Evolutionary conservation across 1,140 invertebrate species (phyloP).

Genomic region (Drosophila pallidifrons): DNA sequence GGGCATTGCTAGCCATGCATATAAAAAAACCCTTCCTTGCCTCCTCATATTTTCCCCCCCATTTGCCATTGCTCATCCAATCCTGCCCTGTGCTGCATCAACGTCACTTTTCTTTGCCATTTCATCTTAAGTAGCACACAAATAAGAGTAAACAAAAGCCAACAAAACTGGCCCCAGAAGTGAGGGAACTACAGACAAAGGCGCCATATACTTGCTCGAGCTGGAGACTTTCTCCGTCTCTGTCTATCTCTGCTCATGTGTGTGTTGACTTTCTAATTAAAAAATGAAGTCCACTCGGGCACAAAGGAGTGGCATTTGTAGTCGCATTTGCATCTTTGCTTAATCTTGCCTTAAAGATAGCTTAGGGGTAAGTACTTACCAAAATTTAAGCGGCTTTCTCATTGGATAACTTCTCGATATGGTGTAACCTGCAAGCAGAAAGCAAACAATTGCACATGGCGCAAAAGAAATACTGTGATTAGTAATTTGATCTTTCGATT

Average conservation of each 20-base stretch:
- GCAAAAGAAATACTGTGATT: slow-evolving; percentile 74
- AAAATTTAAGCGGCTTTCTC: slow-evolving; percentile 85
- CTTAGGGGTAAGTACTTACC: slow-evolving; percentile 63
- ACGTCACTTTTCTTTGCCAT: slow-evolving; percentile 78
- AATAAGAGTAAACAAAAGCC: slow-evolving; percentile 67
- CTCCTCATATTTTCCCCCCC: neutral
- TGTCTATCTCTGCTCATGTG: neutral
- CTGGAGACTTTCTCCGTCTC: slow-evolving; percentile 6
- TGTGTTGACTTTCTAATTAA: slow-evolving; percentile 78
- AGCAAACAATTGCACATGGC: slow-evolving; percentile 68
- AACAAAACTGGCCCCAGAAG: slow-evolving; percentile 46
- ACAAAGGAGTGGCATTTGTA: slow-evolving; percentile 58
- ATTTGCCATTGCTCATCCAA: neutral
- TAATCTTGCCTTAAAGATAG: slow-evolving; percentile 42
- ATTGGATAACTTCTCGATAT: slow-evolving; percentile 85
- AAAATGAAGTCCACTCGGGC: slow-evolving; percentile 68
- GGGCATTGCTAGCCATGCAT: slow-evolving; percentile 32
- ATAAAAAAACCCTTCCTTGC: neutral
- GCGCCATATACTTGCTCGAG: slow-evolving; percentile 15
- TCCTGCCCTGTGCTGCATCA: slow-evolving; percentile 12
- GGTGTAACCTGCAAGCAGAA: slow-evolving; percentile 84
- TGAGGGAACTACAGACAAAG: slow-evolving; percentile 55
- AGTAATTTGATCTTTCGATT: slow-evolving; percentile 62
- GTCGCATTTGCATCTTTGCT: slow-evolving; percentile 40
- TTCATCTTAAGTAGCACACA: slow-evolving; percentile 83